phyloP scores from a whole-genome alignment of 2,113 vertebrate genomes.

The Istiophorus platypterus region DNA sequence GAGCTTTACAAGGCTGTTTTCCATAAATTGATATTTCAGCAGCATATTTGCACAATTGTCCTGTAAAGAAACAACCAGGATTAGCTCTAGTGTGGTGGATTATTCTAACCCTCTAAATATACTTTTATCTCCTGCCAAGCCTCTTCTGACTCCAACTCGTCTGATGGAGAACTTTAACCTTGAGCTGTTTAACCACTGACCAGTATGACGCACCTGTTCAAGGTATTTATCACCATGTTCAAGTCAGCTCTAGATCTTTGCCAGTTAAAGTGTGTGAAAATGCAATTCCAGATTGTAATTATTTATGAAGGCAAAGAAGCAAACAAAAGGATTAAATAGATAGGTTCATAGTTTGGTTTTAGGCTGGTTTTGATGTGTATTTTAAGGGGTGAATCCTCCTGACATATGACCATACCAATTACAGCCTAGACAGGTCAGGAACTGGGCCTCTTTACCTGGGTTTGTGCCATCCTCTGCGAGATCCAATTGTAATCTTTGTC shows the following conservation, averaged over 20 bases:
- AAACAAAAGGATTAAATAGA: too few relatives aligned
- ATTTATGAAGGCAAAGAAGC: neutral
- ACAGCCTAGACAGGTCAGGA: slow-evolving; percentile 15
- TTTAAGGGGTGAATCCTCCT: slow-evolving; percentile 24
- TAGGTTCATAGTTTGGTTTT: neutral
- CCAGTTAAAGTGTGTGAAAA: neutral
- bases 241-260: neutral
- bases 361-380: slow-evolving; percentile 1
- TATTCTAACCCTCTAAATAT: slow-evolving; percentile 61
- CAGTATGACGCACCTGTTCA: neutral
- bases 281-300: neutral
- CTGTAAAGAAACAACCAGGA: slow-evolving; percentile 21
- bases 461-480: neutral
- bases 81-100: slow-evolving; percentile 60
- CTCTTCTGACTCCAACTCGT: slow-evolving; percentile 38
- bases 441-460: slow-evolving; percentile 1
- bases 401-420: slow-evolving; percentile 39
- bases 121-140: slow-evolving; percentile 59
- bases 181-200: slow-evolving; percentile 44
- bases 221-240: neutral
- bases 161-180: slow-evolving; percentile 56
- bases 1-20: neutral
- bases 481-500: neutral
- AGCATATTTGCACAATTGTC: neutral
- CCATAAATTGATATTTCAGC: neutral